phyloP scores from a whole-genome alignment of 2,888 invertebrate species.

The Synanthedon andrenaeformis region DNA sequence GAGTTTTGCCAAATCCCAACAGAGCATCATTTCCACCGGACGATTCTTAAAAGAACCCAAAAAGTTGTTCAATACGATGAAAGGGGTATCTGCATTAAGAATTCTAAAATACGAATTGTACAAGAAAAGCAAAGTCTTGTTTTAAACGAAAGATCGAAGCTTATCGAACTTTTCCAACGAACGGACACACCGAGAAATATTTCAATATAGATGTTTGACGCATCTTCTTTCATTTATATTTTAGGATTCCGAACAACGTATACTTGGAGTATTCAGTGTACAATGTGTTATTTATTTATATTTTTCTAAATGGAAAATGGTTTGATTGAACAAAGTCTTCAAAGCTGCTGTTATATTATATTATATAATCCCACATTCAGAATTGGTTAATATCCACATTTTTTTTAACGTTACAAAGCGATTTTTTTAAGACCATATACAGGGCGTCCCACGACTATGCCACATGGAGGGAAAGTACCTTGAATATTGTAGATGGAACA shows the following conservation, averaged over 20 bases:
- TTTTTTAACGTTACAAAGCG: too few relatives aligned
- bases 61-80: constrained; percentile 51
- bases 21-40: constrained; percentile 45
- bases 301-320: too few relatives aligned
- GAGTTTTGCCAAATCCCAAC: constrained; percentile 26
- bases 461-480: too few relatives aligned
- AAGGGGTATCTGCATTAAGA: constrained; percentile 63
- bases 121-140: constrained; percentile 66
- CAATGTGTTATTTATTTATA: too few relatives aligned
- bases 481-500: too few relatives aligned
- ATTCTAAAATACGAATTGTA: constrained; percentile 61
- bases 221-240: constrained; percentile 53
- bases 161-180: constrained; percentile 58
- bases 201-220: constrained; percentile 58
- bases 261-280: constrained; percentile 14
- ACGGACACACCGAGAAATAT: constrained; percentile 54
- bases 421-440: too few relatives aligned
- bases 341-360: too few relatives aligned
- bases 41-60: constrained; percentile 47
- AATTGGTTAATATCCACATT: too few relatives aligned
- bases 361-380: too few relatives aligned
- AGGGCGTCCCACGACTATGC: too few relatives aligned
- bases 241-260: constrained; percentile 27
- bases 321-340: too few relatives aligned
- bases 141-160: constrained; percentile 46